Evolutionary conservation across 2,888 invertebrate species (phyloP), one percentile per base, ranked within the genome.

Genomic region (Onchidella celtica): DNA sequence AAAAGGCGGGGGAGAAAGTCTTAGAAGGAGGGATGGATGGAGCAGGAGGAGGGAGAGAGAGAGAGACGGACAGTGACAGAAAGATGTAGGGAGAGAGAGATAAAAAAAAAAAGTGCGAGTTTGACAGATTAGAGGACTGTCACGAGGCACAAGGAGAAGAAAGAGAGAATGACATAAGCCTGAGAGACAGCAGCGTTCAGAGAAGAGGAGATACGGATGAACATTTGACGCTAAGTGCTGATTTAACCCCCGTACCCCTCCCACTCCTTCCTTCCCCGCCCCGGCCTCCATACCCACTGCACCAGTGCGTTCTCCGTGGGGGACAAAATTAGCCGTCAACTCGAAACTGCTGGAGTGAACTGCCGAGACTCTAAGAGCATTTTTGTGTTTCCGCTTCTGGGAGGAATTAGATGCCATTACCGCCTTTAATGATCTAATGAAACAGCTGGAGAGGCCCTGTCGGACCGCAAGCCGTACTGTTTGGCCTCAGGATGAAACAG

Each of bases 391-490:
- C 61, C 61, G 36, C 27, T 36, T 61, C 36, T 73, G 61, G 73
- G 61, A 38, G 24, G 36, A 59, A 24, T 59, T 38, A 61, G 14
- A 57, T 73, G 32, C 73, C 73, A 73, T 73, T 73, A 73, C 57
- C 59, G 61, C 57, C 73, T 61, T 72, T 73, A 73, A 73, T 57
- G 73, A 59, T 47, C 61, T 73, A 59, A 59, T 59, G 73, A 59
- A 73, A 73, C 73, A 73, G 73, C 73, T 73, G 73, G 34, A 34
- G 27, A 59, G 34, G 61, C 34, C 38, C 57, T 72, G 57, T 4
- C 21, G 34, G 47, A n/a, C n/a, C n/a, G n/a, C n/a, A n/a, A n/a
- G n/a, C n/a, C n/a, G n/a, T n/a, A n/a, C n/a, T n/a, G n/a, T n/a
- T n/a, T n/a, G n/a, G n/a, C n/a, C n/a, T n/a, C n/a, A n/a, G n/a